phyloP scores from a whole-genome alignment of 1,140 invertebrate species.

The Drosophila athabasca region DNA sequence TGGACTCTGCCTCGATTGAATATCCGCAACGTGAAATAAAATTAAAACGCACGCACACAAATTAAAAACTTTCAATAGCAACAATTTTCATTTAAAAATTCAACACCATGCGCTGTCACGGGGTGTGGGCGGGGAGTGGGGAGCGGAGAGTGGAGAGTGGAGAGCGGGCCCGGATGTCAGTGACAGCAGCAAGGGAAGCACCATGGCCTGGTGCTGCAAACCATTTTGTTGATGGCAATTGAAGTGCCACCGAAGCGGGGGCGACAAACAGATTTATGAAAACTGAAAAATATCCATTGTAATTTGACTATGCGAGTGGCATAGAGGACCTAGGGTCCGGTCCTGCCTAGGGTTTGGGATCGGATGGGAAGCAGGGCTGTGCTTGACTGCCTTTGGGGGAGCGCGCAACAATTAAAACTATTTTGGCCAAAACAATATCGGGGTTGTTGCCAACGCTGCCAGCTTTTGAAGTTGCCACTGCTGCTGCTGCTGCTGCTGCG shows the following conservation, averaged over 20 bases:
- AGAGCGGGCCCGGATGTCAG: background rate
- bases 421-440: conserved; percentile 79
- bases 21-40: conserved; percentile 61
- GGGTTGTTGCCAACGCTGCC: conserved; percentile 36
- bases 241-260: conserved; percentile 40
- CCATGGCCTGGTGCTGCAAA: conserved; percentile 4
- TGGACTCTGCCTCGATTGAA: conserved; percentile 7
- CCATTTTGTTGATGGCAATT: conserved; percentile 57
- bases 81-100: conserved; percentile 82
- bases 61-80: conserved; percentile 82
- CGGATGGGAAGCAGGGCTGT: background rate
- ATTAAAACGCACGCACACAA: conserved; percentile 70
- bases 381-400: conserved; percentile 12
- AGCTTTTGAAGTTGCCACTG: conserved; percentile 36
- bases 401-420: conserved; percentile 73
- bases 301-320: conserved; percentile 43
- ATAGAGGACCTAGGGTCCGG: too few species aligned
- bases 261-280: conserved; percentile 78
- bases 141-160: background rate
- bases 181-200: background rate
- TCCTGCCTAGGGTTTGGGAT: too few species aligned
- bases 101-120: conserved; percentile 67
- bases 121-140: background rate
- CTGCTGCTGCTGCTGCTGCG: conserved; percentile 26
- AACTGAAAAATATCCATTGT: conserved; percentile 72